These are phyloP conservation scores for Phyllopteryx taeniolatus DNA, from an alignment of 2,113 vertebrate genomes.

Conservation along the genomic window DNA sequence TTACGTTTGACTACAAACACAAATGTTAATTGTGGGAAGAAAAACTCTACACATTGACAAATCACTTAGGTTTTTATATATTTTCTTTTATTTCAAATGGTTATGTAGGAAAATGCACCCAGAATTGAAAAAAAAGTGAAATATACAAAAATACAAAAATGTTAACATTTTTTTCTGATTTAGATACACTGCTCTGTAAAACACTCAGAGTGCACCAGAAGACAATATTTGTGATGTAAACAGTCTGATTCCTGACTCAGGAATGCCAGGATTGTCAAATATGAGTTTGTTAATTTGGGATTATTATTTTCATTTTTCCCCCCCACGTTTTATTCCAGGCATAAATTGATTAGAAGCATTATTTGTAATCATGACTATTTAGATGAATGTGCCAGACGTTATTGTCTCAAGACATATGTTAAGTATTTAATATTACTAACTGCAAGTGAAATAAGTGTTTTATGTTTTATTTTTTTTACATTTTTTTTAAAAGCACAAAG, in stretches of 20 bases:
- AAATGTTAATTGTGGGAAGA: background rate
- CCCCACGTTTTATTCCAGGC: too few relatives aligned
- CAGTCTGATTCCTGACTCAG: background rate
- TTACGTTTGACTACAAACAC: constrained; percentile 1
- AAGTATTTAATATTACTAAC: background rate
- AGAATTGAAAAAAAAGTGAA: constrained; percentile 37
- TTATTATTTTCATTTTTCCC: too few relatives aligned
- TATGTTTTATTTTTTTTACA: too few relatives aligned
- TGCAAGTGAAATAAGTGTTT: constrained; percentile 6
- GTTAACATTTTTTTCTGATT: background rate
- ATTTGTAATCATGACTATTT: background rate
- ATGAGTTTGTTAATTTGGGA: too few relatives aligned
- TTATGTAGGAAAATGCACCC: constrained; percentile 53
- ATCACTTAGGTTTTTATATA: background rate
- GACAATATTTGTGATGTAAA: background rate
- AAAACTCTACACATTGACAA: constrained; percentile 9
- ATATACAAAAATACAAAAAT: constrained; percentile 7
- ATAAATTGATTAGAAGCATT: background rate
- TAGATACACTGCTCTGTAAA: background rate
- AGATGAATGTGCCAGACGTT: too few relatives aligned
- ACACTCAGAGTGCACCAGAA: background rate
- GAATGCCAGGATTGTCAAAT: background rate
- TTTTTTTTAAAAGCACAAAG: constrained; percentile 3
- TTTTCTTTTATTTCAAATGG: constrained; percentile 60
- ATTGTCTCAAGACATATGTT: too few relatives aligned